Percentiles rank a stretch among this genome's conserved stretches.
Conservation (phyloP, 1,140 invertebrate species). For the Nilaparvata lugens region DNA sequence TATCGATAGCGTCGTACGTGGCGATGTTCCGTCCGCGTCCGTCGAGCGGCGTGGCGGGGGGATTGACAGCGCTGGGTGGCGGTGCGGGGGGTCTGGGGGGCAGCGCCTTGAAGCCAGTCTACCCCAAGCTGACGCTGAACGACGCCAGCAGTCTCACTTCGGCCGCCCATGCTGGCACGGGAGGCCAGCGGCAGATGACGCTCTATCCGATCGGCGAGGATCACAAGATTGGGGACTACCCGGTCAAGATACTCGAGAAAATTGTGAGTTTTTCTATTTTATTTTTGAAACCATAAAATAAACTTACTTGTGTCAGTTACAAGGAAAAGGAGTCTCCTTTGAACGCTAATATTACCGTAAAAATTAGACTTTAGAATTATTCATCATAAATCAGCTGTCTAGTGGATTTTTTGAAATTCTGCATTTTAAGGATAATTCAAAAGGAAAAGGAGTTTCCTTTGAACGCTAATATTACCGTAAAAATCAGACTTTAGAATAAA, state of each 20-base stretch:
- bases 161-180: constrained; percentile 15
- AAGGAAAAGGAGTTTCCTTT: too few relatives aligned
- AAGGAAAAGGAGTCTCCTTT: too few relatives aligned
- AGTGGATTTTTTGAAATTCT: too few relatives aligned
- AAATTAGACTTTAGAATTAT: too few relatives aligned
- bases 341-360: too few relatives aligned
- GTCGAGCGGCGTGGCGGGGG: background rate
- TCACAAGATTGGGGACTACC: constrained; percentile 66
- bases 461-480: too few relatives aligned
- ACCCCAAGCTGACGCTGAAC: background rate
- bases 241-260: constrained; percentile 71
- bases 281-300: too few relatives aligned
- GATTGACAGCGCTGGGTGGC: too few relatives aligned
- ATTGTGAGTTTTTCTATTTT: constrained; percentile 57
- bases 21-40: constrained; percentile 65
- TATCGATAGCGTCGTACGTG: constrained; percentile 76
- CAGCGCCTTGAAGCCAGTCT: constrained; percentile 42
- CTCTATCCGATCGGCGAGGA: constrained; percentile 28
- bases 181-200: background rate
- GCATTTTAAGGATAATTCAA: too few relatives aligned
- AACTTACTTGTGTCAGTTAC: too few relatives aligned
- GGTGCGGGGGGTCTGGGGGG: background rate
- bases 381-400: too few relatives aligned
- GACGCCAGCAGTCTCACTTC: background rate
- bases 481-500: too few relatives aligned